Base-by-base conservation (phyloP, 2,113 vertebrate species). In the Austrofundulus limnaeus region DNA sequence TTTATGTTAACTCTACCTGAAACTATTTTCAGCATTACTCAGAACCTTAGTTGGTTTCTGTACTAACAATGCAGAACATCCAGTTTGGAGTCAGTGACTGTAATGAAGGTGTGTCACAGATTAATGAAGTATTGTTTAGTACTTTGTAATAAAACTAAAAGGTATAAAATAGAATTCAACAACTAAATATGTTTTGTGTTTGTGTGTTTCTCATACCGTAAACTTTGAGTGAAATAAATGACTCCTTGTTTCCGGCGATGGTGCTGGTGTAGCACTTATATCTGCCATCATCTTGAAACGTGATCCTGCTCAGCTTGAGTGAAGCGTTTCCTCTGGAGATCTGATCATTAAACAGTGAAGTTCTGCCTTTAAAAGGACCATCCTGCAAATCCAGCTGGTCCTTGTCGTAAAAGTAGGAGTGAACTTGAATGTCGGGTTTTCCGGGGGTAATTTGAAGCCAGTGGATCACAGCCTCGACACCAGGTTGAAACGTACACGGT, bases 241-340 rank as follows among this genome's bases (percentile, higher is more conserved):
- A 4, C 23, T 89, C 72, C 2, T 24, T 46, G 51, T 2, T 53
- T 37, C 59, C 2, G 2, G 1, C 0, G 0, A 0, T 1, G 37
- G 81, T 88, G 70, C 87, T 89, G 47, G 80, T 74, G 2, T 92
- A 94, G 23, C 92, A 95, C 10, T 0, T 70, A 1, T 93, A 94
- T 25, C 0, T 17, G 3, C 89, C 90, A n/a, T 61, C 6, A 6
- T 92, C 93, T 63, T 39, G 15, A 10, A 80, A 0, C 0, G 4
- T 1, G 38, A 90, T 46, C 0, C 66, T 9, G 3, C 1, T 80
- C 47, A 94, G 79, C 24, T 13, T 60, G 20, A 94, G 88, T 0
- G 93, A 93, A 2, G 87, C 83, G 8, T 92, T 92, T 56, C 92
- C 92, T 2, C 0, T 10, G 14, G 15, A 0, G 45, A 93, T 80